phyloP scores from a whole-genome alignment of 1,140 invertebrate species.

The Ceratosolen fusciceps region DNA sequence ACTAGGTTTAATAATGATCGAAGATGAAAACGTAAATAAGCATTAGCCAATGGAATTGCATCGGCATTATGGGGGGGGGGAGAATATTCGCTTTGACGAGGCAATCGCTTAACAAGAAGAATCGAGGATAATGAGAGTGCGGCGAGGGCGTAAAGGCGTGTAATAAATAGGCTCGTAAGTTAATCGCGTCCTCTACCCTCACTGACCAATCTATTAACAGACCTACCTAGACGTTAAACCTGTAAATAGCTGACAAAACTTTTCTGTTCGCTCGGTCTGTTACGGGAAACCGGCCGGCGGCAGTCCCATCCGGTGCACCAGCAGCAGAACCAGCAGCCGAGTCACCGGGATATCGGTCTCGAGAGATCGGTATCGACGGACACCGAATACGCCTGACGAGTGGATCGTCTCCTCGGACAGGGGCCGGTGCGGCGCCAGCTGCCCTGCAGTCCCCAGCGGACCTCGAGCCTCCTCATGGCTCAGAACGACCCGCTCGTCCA shows the following conservation, averaged over 20 bases:
- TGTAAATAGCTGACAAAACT: not conserved
- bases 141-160: too few relatives aligned
- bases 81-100: too few relatives aligned
- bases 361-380: conserved; percentile 79
- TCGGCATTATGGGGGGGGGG: too few relatives aligned
- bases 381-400: conserved; percentile 82
- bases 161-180: too few relatives aligned
- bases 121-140: too few relatives aligned
- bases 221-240: too few relatives aligned
- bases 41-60: too few relatives aligned
- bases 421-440: conserved; percentile 40
- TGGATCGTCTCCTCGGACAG: conserved; percentile 51
- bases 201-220: too few relatives aligned
- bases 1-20: too few relatives aligned
- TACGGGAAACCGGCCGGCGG: not conserved
- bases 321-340: conserved; percentile 61
- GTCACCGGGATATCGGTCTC: conserved; percentile 60
- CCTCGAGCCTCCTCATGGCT: not conserved
- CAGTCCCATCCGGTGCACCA: conserved; percentile 49
- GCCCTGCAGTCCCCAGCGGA: conserved; percentile 34
- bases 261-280: not conserved
- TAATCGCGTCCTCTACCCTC: too few relatives aligned
- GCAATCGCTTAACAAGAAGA: too few relatives aligned
- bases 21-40: too few relatives aligned
- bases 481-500: conserved; percentile 58